Evolutionary conservation across 2,888 invertebrate genomes (phyloP).

Genomic region (Rhagonycha lutea): DNA sequence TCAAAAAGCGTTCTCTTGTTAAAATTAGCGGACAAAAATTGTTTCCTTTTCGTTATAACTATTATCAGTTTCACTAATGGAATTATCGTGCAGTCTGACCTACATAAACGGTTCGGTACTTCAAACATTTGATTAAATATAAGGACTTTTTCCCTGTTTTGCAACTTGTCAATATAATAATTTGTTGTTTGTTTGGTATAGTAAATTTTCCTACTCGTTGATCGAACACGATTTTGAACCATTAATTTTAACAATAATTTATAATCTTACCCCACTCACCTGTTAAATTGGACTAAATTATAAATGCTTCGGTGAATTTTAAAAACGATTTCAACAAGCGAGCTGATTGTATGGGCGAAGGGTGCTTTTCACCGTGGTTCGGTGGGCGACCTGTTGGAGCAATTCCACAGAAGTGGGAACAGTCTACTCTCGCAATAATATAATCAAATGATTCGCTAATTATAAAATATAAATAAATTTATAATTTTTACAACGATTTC

Average conservation of each 20-base stretch:
- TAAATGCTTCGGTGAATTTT: neutral
- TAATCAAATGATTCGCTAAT: neutral
- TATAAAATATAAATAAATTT: neutral
- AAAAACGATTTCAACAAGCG: neutral
- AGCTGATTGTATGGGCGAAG: neutral
- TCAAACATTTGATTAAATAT: neutral
- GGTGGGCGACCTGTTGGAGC: neutral
- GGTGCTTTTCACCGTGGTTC: neutral
- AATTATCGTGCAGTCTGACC: neutral
- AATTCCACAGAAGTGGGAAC: neutral
- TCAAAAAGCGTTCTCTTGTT: neutral
- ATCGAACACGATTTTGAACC: neutral
- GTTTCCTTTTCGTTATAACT: too few species aligned
- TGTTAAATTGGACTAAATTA: neutral
- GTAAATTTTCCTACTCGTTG: neutral
- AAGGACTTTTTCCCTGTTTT: neutral
- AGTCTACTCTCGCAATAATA: neutral
- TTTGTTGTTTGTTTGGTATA: neutral
- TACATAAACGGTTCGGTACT: neutral
- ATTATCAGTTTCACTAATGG: neutral
- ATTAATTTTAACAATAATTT: neutral
- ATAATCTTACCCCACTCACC: neutral
- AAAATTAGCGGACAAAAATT: neutral
- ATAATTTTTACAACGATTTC: neutral
- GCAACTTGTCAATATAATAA: neutral